These are phyloP conservation scores for Larimichthys crocea DNA, from an alignment of 2,113 vertebrate genomes.

Conservation along the genomic window DNA sequence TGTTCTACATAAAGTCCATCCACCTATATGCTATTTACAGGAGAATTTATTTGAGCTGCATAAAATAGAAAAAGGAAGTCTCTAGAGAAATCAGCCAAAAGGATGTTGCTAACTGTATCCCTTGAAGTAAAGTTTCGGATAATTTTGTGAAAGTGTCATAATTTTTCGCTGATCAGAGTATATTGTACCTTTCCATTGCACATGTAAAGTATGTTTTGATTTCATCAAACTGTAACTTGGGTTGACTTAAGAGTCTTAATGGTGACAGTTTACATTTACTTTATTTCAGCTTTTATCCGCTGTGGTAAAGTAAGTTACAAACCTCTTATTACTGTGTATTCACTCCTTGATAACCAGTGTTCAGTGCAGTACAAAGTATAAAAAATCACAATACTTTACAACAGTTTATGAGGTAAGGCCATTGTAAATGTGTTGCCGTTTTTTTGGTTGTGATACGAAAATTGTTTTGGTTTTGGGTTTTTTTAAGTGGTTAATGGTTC, in stretches of 20 bases:
- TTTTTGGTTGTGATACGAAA: conserved; percentile 8
- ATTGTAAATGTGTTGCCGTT: background rate
- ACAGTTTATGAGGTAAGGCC: background rate
- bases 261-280: conserved; percentile 2
- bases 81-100: background rate
- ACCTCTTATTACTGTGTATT: background rate
- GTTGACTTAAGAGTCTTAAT: background rate
- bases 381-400: background rate
- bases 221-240: background rate
- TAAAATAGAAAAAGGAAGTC: background rate
- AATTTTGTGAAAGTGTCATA: background rate
- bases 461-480: conserved; percentile 7
- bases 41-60: background rate
- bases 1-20: background rate
- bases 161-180: background rate
- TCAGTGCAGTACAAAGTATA: background rate
- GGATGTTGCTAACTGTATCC: background rate
- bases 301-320: background rate
- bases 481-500: background rate
- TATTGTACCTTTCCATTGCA: conserved; percentile 34
- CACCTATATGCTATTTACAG: background rate
- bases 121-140: background rate
- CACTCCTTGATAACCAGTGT: background rate
- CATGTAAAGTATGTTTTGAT: conserved; percentile 26
- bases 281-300: background rate